A percentile compares a stretch with the other conserved stretches of the same genome.
These are phyloP conservation scores for Ceratosolen solmsi DNA, from an alignment of 1,140 invertebrate genomes.

Conservation along the genomic window DNA sequence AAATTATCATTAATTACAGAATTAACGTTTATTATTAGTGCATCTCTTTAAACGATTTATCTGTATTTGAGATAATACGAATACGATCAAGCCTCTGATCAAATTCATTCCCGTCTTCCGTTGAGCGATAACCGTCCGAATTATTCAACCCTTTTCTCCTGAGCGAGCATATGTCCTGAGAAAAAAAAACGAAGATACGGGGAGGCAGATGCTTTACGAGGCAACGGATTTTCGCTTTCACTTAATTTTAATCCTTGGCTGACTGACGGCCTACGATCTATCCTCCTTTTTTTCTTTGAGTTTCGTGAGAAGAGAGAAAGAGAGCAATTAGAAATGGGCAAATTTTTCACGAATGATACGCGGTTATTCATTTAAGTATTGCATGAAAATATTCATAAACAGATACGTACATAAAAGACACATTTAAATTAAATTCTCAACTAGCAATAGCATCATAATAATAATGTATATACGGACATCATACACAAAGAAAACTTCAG, in stretches of 20 bases:
- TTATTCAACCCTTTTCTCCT: conserved; percentile 64
- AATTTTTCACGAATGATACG: not conserved
- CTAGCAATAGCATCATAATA: too few relatives aligned
- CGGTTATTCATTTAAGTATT: not conserved
- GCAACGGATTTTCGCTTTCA: not conserved
- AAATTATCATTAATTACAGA: too few relatives aligned
- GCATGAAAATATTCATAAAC: too few relatives aligned
- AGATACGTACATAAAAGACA: too few relatives aligned
- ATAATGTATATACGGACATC: too few relatives aligned
- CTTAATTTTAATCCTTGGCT: not conserved
- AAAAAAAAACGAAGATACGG: conserved; percentile 68
- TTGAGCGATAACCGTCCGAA: conserved; percentile 48
- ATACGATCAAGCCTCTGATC: conserved; percentile 61
- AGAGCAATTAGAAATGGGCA: not conserved
- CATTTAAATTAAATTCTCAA: too few relatives aligned
- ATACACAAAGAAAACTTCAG: too few relatives aligned
- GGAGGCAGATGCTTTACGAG: conserved; percentile 57
- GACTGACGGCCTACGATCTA: not conserved
- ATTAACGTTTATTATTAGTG: too few relatives aligned
- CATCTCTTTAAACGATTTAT: too few relatives aligned
- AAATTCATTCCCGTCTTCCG: conserved; percentile 70
- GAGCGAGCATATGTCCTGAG: conserved; percentile 68
- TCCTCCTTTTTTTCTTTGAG: not conserved
- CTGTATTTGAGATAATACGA: not conserved
- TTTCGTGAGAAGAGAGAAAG: conserved; percentile 15